These are phyloP conservation scores for Styela clava DNA, from an alignment of 23 tunicate species.

Conservation along the genomic window DNA sequence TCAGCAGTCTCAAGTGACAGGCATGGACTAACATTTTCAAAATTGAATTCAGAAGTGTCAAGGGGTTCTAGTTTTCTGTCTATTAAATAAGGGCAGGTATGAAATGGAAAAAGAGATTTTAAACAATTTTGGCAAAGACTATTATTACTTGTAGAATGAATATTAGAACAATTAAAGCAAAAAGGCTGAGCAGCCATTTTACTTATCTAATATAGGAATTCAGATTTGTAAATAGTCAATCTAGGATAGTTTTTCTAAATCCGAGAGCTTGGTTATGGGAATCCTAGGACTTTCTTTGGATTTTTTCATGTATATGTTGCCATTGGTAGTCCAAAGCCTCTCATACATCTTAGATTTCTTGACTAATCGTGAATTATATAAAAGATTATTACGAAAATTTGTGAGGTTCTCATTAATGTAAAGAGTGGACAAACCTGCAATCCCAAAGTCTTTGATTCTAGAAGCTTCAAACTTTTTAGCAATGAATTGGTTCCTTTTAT, in stretches of 20 bases:
- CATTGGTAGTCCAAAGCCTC: background rate
- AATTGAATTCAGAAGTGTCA: background rate
- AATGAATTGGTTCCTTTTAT: background rate
- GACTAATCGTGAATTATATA: background rate
- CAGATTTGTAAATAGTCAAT: background rate
- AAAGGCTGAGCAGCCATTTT: too few species aligned
- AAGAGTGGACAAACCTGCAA: background rate
- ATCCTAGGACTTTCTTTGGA: background rate
- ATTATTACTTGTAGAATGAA: background rate
- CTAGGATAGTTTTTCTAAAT: background rate
- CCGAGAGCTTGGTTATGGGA: background rate
- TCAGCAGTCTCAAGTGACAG: too few species aligned
- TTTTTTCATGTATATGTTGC: background rate
- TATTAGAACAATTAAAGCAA: background rate
- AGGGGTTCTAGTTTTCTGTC: background rate
- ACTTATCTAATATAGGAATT: too few species aligned
- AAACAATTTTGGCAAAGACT: background rate
- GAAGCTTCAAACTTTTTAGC: background rate
- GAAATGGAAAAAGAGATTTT: background rate
- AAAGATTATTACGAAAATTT: background rate
- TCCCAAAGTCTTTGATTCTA: background rate
- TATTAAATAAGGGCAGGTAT: background rate
- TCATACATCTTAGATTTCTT: background rate
- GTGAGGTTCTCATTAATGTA: background rate
- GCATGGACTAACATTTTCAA: too few species aligned